Evolutionary conservation across 2,797 vertebrate genomes (phyloP).

Genomic region (Artibeus jamaicensis): DNA sequence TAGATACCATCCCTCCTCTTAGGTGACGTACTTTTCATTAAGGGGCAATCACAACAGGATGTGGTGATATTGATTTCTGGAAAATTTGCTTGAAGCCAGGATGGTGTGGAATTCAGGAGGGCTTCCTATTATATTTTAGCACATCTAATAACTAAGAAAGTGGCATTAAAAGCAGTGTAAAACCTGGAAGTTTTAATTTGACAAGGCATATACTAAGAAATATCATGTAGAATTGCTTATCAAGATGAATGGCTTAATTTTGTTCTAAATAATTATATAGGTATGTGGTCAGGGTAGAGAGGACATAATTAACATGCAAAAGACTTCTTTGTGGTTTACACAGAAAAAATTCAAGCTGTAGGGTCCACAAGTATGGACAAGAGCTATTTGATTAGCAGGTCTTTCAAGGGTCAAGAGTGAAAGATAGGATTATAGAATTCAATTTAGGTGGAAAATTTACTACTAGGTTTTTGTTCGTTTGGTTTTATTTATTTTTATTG

Average conservation of each 20-base stretch:
- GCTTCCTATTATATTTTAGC: not conserved
- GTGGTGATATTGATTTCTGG: not conserved
- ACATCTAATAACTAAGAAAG: not conserved
- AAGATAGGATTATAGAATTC: not conserved
- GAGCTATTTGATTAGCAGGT: not conserved
- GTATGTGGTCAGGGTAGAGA: not conserved
- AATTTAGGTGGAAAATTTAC: not conserved
- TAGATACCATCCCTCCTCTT: not conserved
- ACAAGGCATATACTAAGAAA: not conserved
- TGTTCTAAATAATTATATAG: not conserved
- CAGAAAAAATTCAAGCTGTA: not conserved
- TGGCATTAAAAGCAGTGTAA: not conserved
- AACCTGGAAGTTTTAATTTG: not conserved
- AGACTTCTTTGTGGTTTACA: not conserved
- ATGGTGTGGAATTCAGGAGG: not conserved
- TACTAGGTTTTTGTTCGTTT: not conserved
- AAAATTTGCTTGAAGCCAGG: not conserved
- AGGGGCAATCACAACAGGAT: not conserved
- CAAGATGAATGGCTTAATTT: conserved; percentile 7
- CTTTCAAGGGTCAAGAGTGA: not conserved
- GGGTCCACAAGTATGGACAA: not conserved
- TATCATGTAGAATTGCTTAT: not conserved
- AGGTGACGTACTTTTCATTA: not conserved
- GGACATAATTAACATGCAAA: not conserved
- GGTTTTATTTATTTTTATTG: not conserved